Evolutionary conservation across 2,888 invertebrate genomes (phyloP).

Genomic region (Plagiodera versicolora): DNA sequence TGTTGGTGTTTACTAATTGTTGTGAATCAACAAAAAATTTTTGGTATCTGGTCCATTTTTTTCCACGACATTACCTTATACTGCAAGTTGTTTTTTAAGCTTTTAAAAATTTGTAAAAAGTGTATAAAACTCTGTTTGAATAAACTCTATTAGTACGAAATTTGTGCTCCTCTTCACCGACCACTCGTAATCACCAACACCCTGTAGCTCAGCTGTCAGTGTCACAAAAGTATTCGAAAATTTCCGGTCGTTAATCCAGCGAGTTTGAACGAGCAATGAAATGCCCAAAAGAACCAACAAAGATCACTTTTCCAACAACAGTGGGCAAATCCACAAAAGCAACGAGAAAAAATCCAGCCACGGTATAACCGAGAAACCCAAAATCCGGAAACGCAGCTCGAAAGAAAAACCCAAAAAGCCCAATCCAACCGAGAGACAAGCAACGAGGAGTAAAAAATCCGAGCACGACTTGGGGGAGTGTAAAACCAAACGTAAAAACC

Average conservation of each 20-base stretch:
- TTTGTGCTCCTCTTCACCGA: neutral
- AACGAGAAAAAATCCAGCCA: neutral
- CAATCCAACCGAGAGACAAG: neutral
- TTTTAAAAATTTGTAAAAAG: slow-evolving; percentile 40
- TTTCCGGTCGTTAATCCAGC: slow-evolving; percentile 3
- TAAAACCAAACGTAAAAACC: slow-evolving; percentile 6
- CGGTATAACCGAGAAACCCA: neutral
- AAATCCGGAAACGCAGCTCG: neutral
- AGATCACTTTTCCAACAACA: neutral
- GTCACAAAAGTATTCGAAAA: neutral
- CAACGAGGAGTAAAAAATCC: neutral
- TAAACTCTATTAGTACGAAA: slow-evolving; percentile 35
- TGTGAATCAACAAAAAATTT: too few species aligned
- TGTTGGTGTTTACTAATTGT: too few species aligned
- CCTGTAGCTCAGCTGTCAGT: too few species aligned
- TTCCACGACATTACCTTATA: too few species aligned
- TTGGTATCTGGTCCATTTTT: too few species aligned
- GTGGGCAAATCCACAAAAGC: neutral
- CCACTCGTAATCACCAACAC: too few species aligned
- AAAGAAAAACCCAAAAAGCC: slow-evolving; percentile 5
- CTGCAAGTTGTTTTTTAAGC: neutral
- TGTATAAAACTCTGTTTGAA: slow-evolving; percentile 43
- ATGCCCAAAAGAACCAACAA: slow-evolving; percentile 19
- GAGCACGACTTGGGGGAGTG: neutral
- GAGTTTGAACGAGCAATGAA: slow-evolving; percentile 1